Evolutionary conservation across 2,113 vertebrate species (phyloP).

Genomic region (Cryptotis parvus): DNA sequence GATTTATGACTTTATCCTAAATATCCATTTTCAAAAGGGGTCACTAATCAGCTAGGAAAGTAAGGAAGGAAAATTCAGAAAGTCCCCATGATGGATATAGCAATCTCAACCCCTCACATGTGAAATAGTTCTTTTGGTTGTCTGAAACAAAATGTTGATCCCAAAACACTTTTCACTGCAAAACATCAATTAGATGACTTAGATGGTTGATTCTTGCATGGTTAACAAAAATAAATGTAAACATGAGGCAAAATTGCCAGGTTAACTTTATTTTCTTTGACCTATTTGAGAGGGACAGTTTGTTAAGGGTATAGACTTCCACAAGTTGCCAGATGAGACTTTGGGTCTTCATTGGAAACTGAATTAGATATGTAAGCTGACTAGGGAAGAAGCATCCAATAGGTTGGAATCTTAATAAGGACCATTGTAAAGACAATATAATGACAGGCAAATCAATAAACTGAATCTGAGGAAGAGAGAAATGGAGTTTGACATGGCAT

Average conservation of each 20-base stretch:
- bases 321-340: background rate
- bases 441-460: background rate
- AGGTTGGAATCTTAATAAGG: background rate
- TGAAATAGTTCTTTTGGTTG: background rate
- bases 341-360: background rate
- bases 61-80: conserved; percentile 19
- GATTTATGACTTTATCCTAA: background rate
- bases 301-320: background rate
- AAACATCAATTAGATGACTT: background rate
- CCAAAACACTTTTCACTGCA: background rate
- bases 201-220: background rate
- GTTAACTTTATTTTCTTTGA: conserved; percentile 22
- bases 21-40: background rate
- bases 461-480: background rate
- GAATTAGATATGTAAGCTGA: conserved; percentile 27
- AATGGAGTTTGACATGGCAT: background rate
- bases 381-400: background rate
- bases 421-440: background rate
- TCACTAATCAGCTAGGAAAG: background rate
- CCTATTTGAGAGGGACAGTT: background rate
- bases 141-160: background rate
- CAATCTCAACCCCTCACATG: background rate
- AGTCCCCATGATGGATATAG: background rate
- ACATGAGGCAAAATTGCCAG: background rate
- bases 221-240: conserved; percentile 5